Base-by-base conservation (phyloP, 2,888 invertebrate genomes). In the Halictus ligatus region DNA sequence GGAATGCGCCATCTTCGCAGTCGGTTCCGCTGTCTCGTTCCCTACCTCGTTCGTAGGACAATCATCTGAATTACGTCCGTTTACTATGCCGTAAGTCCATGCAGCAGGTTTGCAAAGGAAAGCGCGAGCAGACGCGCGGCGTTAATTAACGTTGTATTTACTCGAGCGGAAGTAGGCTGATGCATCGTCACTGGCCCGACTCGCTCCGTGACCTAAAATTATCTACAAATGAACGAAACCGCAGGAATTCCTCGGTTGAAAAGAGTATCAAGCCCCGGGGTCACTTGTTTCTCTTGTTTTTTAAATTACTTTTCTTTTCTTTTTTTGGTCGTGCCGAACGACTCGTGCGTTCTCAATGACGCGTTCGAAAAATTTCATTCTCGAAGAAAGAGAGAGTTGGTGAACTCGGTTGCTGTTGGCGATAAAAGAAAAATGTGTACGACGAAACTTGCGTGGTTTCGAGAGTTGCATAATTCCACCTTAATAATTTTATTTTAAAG, bases 121-220 rank as follows among this genome's bases (percentile, higher is more conserved):
- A 80, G 79, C 76, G 86, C 81, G 79, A 89, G 89, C 91, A 90
- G 92, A 92, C 90, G 90, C 90, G 89, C 89, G 89, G 89, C 90
- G 92, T 92, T 94, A 93, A 93, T 93, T 92, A 93, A 93, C 91
- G 91, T 88, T 89, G 91, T 92, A 93, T 93, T 93, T 92, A 92
- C 91, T 89, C 92, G 90, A 85, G 87, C 86, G 90, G 89, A 92
- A 91, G 91, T 90, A 89, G 90, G 88, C 89, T 90, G 88, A 89
- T 92, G 88, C 81, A 83, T 76, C 80, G 75, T 74, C 83, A 58
- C 87, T 64, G 76, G 87, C 50, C 75, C 80, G 80, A 81, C 80
- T 82, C 58, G 81, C 60, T 71, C 60, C 85, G 43, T 76, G 75
- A 75, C 85, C 86, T 82, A 79, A 88, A 90, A 91, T 84, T 80